These are phyloP conservation scores for Lamprologus sp. DNA, from an alignment of 2,113 vertebrate genomes.

Conservation along the genomic window DNA sequence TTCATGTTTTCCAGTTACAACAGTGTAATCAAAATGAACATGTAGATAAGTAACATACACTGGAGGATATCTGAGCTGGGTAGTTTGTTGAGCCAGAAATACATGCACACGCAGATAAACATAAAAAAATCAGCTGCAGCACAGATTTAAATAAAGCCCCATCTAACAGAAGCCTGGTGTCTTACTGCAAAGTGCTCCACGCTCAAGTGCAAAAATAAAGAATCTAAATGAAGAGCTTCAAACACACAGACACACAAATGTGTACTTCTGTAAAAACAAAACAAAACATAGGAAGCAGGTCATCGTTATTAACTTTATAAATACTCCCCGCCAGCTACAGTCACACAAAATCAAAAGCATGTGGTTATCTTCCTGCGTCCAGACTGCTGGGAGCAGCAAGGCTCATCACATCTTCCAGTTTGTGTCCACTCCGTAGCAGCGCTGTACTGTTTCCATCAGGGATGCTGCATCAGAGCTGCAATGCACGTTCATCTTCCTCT, in stretches of 20 bases:
- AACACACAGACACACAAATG: background rate
- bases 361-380: background rate
- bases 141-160: conserved; percentile 16
- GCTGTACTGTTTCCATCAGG: background rate
- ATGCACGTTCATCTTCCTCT: background rate
- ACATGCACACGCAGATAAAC: background rate
- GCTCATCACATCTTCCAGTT: background rate
- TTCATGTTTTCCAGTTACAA: conserved; percentile 3
- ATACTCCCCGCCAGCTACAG: background rate
- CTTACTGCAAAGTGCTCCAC: background rate
- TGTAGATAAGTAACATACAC: background rate
- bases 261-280: background rate
- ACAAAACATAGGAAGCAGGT: background rate
- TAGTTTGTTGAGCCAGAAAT: background rate
- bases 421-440: background rate
- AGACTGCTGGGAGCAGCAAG: background rate
- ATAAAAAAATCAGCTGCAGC: background rate
- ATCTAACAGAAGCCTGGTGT: conserved; percentile 2
- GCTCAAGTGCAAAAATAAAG: conserved; percentile 26
- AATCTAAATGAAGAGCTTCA: background rate
- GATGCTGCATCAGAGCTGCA: background rate
- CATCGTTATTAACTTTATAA: background rate
- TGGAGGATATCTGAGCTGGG: background rate
- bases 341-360: background rate
- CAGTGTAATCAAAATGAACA: background rate